Evolutionary conservation across 2,113 vertebrate genomes (phyloP), one percentile per base, ranked within the genome.

Genomic region (Calidris pygmaea): DNA sequence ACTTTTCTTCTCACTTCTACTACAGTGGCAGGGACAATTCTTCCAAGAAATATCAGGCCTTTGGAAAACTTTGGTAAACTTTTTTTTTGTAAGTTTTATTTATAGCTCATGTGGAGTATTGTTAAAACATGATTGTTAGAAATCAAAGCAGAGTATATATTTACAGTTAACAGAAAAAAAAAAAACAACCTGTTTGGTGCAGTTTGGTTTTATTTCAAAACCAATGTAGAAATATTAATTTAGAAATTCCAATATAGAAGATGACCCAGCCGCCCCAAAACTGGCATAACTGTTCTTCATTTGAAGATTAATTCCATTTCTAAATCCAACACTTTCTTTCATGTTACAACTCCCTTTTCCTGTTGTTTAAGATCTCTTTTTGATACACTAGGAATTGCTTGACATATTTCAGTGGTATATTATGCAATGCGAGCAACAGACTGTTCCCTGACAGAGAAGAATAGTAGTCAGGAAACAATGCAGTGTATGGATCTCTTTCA

Each of bases 41-140:
- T 98, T 97, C 98, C 98, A 92, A 95, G 97, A 92, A 97, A 68
- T 91, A 96, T 96, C 67, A 96, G 98, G 59, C 98, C 97, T 88
- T 96, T 98, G 78, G 98, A 98, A 95, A 98, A 98, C 97, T 99
- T 98, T 97, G 98, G 99, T 99, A 98, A 99, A 98, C 88, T 97
- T 97, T 97, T 83, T 97, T 97, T 98, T 97, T 96, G 93, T 98
- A 93, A 93, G 97, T 97, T 97, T 97, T 96, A 48, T 92, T 97
- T 96, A 93, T 94, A 96, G 96, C 93, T 96, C 62, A 91, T 58
- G 89, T 94, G 68, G 45, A 94, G 17, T 89, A 74, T 82, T 70
- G 45, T 82, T 89, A 73, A 68, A 88, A 45, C 75, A 27, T 4
- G 12, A 43, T 72, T 65, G 37, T 87, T 12, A 12, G 35, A 89